A percentile compares a stretch with the other conserved stretches of the same genome.
These are phyloP conservation scores for Drosophila crucigera DNA, from an alignment of 2,888 invertebrate genomes.

Conservation along the genomic window DNA sequence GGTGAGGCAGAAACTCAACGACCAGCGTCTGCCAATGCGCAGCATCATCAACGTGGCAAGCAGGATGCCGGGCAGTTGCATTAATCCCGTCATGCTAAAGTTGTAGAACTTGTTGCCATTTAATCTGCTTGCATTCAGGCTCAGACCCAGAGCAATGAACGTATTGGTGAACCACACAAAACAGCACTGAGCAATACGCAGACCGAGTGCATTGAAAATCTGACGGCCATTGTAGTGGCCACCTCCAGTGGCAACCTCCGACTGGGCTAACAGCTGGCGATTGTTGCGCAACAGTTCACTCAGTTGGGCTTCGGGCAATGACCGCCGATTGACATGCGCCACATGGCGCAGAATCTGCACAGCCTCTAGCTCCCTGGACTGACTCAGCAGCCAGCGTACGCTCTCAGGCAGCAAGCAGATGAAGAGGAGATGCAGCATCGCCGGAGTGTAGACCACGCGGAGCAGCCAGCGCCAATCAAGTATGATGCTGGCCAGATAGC, in stretches of 20 bases:
- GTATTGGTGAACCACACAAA: slow-evolving; percentile 92
- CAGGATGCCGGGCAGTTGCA: slow-evolving; percentile 91
- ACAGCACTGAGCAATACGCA: slow-evolving; percentile 87
- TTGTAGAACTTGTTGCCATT: slow-evolving; percentile 91
- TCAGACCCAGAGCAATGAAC: slow-evolving; percentile 91
- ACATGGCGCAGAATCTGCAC: slow-evolving; percentile 87
- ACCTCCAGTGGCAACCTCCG: slow-evolving; percentile 7
- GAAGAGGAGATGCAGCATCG: slow-evolving; percentile 89
- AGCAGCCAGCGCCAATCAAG: slow-evolving; percentile 90
- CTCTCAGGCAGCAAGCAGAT: slow-evolving; percentile 90
- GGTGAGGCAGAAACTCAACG: slow-evolving; percentile 87
- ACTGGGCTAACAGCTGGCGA: slow-evolving; percentile 46
- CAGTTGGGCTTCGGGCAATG: slow-evolving; percentile 62
- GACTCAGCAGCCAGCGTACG: slow-evolving; percentile 90
- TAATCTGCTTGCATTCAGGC: slow-evolving; percentile 90
- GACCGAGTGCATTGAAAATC: slow-evolving; percentile 60
- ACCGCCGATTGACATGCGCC: slow-evolving; percentile 87
- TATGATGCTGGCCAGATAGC: slow-evolving; percentile 88
- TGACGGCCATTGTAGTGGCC: slow-evolving; percentile 64
- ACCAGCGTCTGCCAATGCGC: slow-evolving; percentile 88
- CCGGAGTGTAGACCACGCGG: slow-evolving; percentile 88
- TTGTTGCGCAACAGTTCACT: slow-evolving; percentile 59
- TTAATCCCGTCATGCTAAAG: slow-evolving; percentile 87
- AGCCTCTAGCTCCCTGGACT: slow-evolving; percentile 87
- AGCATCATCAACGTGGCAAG: slow-evolving; percentile 88